Conservation (phyloP, 2,113 vertebrate genomes). For the Phalacrocorax carbo region DNA sequence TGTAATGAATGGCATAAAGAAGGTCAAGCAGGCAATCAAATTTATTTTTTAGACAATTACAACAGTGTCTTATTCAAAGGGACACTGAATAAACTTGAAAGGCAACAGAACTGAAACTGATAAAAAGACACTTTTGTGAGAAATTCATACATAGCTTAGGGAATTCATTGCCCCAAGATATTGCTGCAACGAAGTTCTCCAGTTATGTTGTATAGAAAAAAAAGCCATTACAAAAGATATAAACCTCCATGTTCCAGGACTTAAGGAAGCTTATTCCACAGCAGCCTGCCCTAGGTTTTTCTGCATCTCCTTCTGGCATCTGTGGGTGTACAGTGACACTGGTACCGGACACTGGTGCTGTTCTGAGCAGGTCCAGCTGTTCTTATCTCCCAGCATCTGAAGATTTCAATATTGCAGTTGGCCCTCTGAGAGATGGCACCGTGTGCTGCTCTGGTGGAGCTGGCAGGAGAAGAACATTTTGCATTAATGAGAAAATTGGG, state of each 20-base stretch:
- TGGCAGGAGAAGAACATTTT: neutral
- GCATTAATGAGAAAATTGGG: neutral
- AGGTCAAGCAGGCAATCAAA: slow-evolving; percentile 49
- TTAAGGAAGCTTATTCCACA: neutral
- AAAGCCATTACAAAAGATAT: neutral
- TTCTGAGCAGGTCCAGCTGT: neutral
- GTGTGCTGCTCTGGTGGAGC: neutral
- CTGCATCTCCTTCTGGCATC: neutral
- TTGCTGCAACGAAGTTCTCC: neutral
- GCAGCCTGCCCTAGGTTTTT: neutral
- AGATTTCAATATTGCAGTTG: neutral
- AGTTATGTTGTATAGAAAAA: neutral
- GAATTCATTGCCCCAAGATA: neutral
- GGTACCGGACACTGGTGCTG: fast-evolving
- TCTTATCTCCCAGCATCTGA: neutral
- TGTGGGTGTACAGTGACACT: neutral
- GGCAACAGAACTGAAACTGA: slow-evolving; percentile 31
- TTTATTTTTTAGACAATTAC: slow-evolving; percentile 52
- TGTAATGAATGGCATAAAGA: neutral
- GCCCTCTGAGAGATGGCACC: neutral
- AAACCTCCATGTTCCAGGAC: fast-evolving
- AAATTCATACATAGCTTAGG: neutral
- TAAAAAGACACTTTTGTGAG: slow-evolving; percentile 22
- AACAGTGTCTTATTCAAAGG: slow-evolving; percentile 42
- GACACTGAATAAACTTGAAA: slow-evolving; percentile 49